Conservation (phyloP, 2,888 invertebrate genomes). For the Nemurella pictetii region DNA sequence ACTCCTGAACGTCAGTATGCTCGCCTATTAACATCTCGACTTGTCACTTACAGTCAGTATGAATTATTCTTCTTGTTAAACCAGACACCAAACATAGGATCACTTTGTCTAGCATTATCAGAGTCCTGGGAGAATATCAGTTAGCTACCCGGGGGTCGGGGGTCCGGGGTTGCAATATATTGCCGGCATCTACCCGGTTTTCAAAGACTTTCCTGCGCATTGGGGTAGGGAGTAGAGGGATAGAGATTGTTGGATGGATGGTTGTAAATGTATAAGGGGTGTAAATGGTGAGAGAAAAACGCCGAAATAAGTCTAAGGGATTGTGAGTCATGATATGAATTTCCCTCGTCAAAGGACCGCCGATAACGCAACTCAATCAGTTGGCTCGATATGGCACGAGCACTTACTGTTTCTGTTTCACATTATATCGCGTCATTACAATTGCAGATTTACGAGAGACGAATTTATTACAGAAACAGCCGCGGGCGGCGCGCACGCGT, state of each 20-base stretch:
- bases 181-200: not conserved
- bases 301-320: conserved; percentile 1
- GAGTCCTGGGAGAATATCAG: conserved; percentile 6
- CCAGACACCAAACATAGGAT: conserved; percentile 40
- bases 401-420: conserved; percentile 12
- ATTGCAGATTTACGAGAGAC: conserved; percentile 15
- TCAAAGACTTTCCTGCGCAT: conserved; percentile 27
- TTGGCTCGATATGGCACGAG: not conserved
- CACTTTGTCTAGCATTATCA: conserved; percentile 25
- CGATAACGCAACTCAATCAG: conserved; percentile 7
- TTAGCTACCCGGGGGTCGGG: not conserved
- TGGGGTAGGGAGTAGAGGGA: conserved; percentile 5
- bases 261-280: conserved; percentile 16
- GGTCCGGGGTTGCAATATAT: not conserved
- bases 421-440: conserved; percentile 15
- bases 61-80: conserved; percentile 41
- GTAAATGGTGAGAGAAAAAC: conserved; percentile 30
- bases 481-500: not conserved
- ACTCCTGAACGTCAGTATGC: conserved; percentile 15
- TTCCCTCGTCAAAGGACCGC: conserved; percentile 16
- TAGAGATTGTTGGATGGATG: conserved; percentile 1
- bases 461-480: not conserved
- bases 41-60: conserved; percentile 30
- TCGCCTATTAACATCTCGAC: conserved; percentile 23
- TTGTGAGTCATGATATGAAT: conserved; percentile 6